Conservation (phyloP, 1,140 invertebrate genomes). For the Leptinotarsa defecta region DNA sequence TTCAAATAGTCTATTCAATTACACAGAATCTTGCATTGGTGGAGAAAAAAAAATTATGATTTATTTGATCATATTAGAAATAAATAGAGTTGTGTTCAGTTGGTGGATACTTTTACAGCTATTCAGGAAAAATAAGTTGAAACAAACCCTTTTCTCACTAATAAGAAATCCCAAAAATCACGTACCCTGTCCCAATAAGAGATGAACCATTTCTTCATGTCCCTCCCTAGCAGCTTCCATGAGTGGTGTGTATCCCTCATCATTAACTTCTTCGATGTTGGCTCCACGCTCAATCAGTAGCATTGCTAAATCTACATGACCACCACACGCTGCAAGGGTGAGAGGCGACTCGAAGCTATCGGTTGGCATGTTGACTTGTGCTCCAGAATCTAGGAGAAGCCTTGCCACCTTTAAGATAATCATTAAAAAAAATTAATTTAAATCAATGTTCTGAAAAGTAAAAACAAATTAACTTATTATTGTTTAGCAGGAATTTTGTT, state of each 20-base stretch:
- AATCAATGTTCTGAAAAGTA: no score
- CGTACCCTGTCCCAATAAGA: constrained; percentile 86
- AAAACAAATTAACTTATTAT: no score
- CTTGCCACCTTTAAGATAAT: constrained; percentile 62
- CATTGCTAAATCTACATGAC: constrained; percentile 95
- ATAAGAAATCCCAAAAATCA: neutral
- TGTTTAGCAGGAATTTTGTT: no score
- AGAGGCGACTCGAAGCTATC: constrained; percentile 99
- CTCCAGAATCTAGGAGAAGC: constrained; percentile 92
- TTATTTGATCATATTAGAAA: no score
- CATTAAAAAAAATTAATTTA: neutral
- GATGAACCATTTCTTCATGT: constrained; percentile 96
- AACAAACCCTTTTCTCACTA: no score
- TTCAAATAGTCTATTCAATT: no score
- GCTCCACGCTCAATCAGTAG: constrained; percentile 94
- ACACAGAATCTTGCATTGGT: no score
- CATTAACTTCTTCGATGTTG: constrained; percentile 98
- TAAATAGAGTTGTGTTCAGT: no score
- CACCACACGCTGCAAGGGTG: constrained; percentile 96
- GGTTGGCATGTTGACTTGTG: constrained; percentile 96
- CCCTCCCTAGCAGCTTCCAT: constrained; percentile 98
- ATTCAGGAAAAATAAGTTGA: no score
- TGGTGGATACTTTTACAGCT: no score
- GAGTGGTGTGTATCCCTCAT: constrained; percentile 99
- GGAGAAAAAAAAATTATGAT: no score